These are phyloP conservation scores for Cherax quadricarinatus DNA, from an alignment of 1,140 invertebrate genomes.

Conservation along the genomic window DNA sequence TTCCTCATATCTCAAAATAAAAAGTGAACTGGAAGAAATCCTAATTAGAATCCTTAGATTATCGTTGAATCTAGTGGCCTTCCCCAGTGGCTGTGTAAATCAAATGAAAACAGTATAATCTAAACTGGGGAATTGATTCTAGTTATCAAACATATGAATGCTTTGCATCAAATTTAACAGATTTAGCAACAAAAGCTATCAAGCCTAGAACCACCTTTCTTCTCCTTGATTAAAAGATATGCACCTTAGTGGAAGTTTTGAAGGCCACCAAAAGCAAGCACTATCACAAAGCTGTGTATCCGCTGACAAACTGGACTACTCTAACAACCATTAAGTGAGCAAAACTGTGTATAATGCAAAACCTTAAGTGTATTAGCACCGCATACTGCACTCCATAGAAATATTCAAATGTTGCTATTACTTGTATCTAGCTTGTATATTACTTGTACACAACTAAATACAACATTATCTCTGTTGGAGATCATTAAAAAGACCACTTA, in stretches of 20 bases:
- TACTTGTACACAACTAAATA: background rate
- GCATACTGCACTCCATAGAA: background rate
- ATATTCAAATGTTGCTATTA: conserved; percentile 3
- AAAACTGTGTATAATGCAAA: background rate
- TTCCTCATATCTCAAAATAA: background rate
- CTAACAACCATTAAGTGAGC: conserved; percentile 13
- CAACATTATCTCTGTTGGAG: background rate
- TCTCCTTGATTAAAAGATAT: background rate
- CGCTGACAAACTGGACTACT: background rate
- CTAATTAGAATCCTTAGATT: background rate
- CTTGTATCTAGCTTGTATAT: background rate
- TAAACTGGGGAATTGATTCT: background rate
- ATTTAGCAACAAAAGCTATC: background rate
- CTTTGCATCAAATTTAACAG: background rate
- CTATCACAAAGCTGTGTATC: background rate
- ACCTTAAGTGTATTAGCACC: conserved; percentile 1
- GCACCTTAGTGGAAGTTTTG: background rate
- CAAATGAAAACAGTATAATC: background rate
- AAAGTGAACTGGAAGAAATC: background rate
- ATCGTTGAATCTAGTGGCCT: background rate
- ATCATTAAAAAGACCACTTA: background rate
- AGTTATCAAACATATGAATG: background rate
- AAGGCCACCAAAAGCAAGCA: conserved; percentile 19
- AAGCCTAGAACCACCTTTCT: background rate
- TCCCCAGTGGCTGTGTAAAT: background rate